These are phyloP conservation scores for Corythoichthys intestinalis DNA, from an alignment of 2,113 vertebrate genomes.

Conservation along the genomic window DNA sequence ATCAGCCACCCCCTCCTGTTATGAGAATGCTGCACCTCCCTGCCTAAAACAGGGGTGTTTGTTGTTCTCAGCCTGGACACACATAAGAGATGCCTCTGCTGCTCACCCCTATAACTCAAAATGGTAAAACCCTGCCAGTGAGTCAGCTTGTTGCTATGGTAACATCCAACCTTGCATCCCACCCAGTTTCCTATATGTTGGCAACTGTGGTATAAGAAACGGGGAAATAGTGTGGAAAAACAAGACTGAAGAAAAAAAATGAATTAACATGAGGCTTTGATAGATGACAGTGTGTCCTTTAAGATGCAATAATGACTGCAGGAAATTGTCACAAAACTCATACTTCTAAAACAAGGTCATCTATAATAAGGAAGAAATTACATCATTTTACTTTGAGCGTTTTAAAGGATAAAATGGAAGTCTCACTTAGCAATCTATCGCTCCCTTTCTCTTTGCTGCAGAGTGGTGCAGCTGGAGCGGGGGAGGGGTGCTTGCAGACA, in stretches of 20 bases:
- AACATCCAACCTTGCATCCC: slow-evolving; percentile 70
- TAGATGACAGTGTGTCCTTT: background rate
- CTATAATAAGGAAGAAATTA: slow-evolving; percentile 15
- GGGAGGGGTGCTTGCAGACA: slow-evolving; percentile 64
- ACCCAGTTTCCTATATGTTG: slow-evolving; percentile 46
- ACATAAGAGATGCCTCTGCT: slow-evolving; percentile 34
- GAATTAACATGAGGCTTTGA: too few relatives aligned
- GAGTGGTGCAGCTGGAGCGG: slow-evolving; percentile 67
- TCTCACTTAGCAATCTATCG: slow-evolving; percentile 34
- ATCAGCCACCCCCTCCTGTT: slow-evolving; percentile 30
- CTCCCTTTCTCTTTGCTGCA: slow-evolving; percentile 54
- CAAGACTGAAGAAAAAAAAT: background rate
- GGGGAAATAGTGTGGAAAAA: slow-evolving; percentile 38
- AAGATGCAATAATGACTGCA: slow-evolving; percentile 7
- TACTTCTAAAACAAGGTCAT: background rate
- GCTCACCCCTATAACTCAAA: slow-evolving; percentile 53
- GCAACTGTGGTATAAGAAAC: slow-evolving; percentile 21
- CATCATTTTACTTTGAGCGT: background rate
- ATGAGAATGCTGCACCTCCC: slow-evolving; percentile 18
- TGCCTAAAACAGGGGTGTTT: slow-evolving; percentile 45
- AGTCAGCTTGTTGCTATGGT: slow-evolving; percentile 77
- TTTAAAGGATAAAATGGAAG: slow-evolving; percentile 40
- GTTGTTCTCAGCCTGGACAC: slow-evolving; percentile 15
- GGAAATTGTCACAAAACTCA: background rate
- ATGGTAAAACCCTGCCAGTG: slow-evolving; percentile 70